Evolutionary conservation across 2,888 invertebrate genomes (phyloP), one percentile per base, ranked within the genome.

Genomic region (Rhodophaea formosa): DNA sequence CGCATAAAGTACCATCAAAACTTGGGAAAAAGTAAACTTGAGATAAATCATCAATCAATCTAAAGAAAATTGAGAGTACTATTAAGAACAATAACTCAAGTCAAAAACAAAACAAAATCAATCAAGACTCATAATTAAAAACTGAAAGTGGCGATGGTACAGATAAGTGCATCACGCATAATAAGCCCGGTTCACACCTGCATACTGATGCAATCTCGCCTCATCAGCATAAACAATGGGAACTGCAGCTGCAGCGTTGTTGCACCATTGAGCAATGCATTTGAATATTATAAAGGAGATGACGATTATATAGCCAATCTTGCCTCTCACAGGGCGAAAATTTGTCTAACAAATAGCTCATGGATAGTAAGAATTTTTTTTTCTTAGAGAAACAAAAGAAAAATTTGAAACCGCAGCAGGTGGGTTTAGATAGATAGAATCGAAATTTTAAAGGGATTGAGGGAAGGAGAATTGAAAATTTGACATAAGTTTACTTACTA

Each of bases 201-300:
- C 72, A 72, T 68, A 70, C 68, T 68, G 74, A 72, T 74, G 61
- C 59, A 64, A 74, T 73, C 69, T 62, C 62, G 57, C 59, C 56
- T 64, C 62, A 67, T 71, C 65, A 69, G 64, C 68, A 72, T 71
- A 75, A 73, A 75, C 75, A 75, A 75, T 71, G 63, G 29, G 43
- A 44, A 42, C 53, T 15, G 53, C 44, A 53, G 43, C 53, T 44
- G 53, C 30, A 53, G 5, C 14, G 16, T 42, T 39, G 39, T 39
- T 39, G 39, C 10, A 7, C 10, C n/a, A 44, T 30, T 29, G 53
- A 43, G 42, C 29, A 42, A 42, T 53, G 23, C 39, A 53, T 42
- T 53, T 49, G 15, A 32, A 46, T 46, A 46, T 46, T 46, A 29
- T 46, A 49, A 32, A 49, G 29, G 47, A 14, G 32, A 32, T 32